Base-by-base conservation (phyloP, 1,140 invertebrate species). In the Tachypleus tridentatus region DNA sequence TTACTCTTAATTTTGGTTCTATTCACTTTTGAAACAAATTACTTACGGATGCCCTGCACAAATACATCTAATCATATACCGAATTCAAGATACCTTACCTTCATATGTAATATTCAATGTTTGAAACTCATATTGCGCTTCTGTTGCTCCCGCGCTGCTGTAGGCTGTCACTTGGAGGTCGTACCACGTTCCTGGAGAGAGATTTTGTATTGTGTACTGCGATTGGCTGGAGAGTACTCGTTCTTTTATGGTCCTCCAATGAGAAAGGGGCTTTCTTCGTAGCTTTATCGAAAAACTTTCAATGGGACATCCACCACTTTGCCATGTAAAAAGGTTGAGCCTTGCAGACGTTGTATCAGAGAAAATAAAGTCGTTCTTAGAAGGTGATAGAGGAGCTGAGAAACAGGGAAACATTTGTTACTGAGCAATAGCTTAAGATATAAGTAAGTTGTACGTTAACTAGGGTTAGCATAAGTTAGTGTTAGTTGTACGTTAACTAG, bases 101-200 rank as follows among this genome's bases (percentile, higher is more conserved):
- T 51, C 57, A 29, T 29, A 29, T 29, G 29, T 29, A 29, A 29
- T 29, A 29, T 29, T 29, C 29, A 29, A 3, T 4, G 67, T 68
- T 5, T 54, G 5, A 63, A 68, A 68, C 5, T 68, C 58, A 59
- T 68, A 67, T 29, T 60, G 52, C 4, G 66, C 66, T 57, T 62
- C 51, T 49, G 67, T 68, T 3, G 59, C 60, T 51, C 67, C 67
- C 9, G 67, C 67, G 4, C 56, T 61, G 29, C 50, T 63, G 60
- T 63, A 60, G 0, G 67, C 67, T 10, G 65, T 68, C 4, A 68
- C 53, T 62, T 68, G 56, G 5, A 68, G 5, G 9, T 63, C 59
- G 60, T 67, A 66, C 10, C 57, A 8, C 7, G 67, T 62, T 47
- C 53, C 67, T 3, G 67, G 59, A 7, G 53, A 11, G 7, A 68